phyloP scores from a whole-genome alignment of 2,113 vertebrate genomes.

The Accipiter virgatus region DNA sequence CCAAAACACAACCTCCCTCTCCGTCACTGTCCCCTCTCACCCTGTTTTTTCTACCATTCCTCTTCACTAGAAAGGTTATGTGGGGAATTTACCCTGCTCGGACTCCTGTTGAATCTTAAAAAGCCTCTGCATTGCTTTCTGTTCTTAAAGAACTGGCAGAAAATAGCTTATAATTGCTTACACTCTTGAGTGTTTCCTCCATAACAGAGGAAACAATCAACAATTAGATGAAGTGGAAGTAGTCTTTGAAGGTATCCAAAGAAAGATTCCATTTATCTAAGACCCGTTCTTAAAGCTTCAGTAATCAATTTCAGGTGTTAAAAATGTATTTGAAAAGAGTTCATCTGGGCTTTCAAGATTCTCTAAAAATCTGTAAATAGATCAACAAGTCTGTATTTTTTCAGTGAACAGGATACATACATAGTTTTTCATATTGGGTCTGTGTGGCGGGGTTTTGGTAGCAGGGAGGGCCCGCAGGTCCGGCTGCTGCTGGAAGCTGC shows the following conservation, averaged over 20 bases:
- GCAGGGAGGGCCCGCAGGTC: fast-evolving
- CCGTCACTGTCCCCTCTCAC: background rate
- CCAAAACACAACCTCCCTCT: background rate
- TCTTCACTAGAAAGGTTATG: background rate
- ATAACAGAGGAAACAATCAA: background rate
- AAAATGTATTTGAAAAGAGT: background rate
- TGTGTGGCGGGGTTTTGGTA: too few relatives aligned
- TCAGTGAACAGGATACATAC: background rate
- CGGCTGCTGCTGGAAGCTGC: too few relatives aligned
- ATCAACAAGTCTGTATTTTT: background rate
- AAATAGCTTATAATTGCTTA: background rate
- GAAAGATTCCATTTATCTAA: background rate
- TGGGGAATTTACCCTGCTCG: background rate
- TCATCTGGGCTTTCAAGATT: background rate
- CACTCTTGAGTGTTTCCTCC: background rate
- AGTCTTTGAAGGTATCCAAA: background rate
- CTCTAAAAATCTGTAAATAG: background rate
- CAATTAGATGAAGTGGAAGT: background rate
- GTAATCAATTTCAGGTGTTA: background rate
- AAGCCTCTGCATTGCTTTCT: background rate
- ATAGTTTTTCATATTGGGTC: background rate
- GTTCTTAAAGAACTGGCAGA: background rate
- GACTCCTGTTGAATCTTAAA: background rate
- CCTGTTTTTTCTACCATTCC: background rate
- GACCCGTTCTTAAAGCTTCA: background rate